Evolutionary conservation across 1,140 invertebrate species (phyloP), one percentile per base, ranked within the genome.

Genomic region (Aphelinus atriplicis): DNA sequence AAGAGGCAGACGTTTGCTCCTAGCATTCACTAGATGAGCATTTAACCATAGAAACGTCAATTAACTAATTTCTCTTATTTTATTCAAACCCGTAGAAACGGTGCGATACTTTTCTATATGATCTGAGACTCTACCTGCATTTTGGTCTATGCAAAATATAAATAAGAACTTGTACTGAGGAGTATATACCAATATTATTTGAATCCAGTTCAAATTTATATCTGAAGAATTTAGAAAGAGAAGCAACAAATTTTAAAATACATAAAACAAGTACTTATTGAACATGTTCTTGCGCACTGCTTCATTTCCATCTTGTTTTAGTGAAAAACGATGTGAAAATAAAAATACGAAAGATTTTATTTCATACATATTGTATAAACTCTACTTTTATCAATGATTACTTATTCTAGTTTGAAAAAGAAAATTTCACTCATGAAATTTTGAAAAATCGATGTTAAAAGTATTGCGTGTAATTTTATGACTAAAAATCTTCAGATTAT

Each of bases 1-100:
- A 71, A 71, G 53, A 71, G 73, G 73, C 47, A 70, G 71, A 9
- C 55, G 57, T 66, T 68, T 62, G 7, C 3, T 60, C 43, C 55
- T 71, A 66, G 55, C 71, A 71, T 71, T 65, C 53, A 66, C 9
- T 64, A 71, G 62, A 57, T 10, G 47, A 45, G 46, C 56, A 47
- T 75, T 71, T 65, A 75, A 71, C 4, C n/a, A 4, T 75, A 75
- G 56, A 71, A 64, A 9, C 50, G 73, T 75, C 73, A 75, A 75
- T 75, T 75, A 75, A 65, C 43, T 60, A 42, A 70, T 69, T 74
- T 75, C 53, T 10, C 3, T 75, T 64, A 46, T 50, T 50, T 69
- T 64, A 58, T 63, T 7, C 6, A 47, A 71, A 53, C 45, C 10
- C n/a, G n/a, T 66, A 50, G 6, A 71, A 50, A 60, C 57, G 62